Conservation (phyloP, 2,797 vertebrate species). For the Enteromius unitaeniatus region DNA sequence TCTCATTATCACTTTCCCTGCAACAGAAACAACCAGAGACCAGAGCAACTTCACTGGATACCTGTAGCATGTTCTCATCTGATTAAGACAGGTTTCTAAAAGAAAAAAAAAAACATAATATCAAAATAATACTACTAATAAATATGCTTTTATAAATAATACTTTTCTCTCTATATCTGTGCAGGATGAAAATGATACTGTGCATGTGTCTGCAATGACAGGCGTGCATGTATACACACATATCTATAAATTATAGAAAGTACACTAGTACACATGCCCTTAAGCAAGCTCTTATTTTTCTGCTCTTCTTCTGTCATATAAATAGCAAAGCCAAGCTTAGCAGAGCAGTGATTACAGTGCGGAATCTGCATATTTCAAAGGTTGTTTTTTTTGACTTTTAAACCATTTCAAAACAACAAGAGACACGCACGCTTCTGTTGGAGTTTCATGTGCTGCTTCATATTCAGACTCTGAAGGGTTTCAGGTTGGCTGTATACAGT, state of each 20-base stretch:
- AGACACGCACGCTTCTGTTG: neutral
- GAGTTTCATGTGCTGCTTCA: neutral
- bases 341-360: slow-evolving; percentile 41
- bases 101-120: too few relatives aligned
- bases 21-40: slow-evolving; percentile 65
- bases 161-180: neutral
- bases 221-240: neutral
- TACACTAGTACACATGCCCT: slow-evolving; percentile 28
- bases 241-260: slow-evolving; percentile 27
- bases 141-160: neutral
- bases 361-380: slow-evolving; percentile 44
- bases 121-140: too few relatives aligned
- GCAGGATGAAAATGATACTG: neutral
- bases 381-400: neutral
- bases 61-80: neutral
- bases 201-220: neutral
- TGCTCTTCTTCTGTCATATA: slow-evolving; percentile 31
- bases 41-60: slow-evolving; percentile 19
- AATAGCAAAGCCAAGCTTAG: slow-evolving; percentile 25
- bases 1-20: slow-evolving; percentile 80
- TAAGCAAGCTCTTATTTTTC: slow-evolving; percentile 32
- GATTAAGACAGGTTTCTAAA: neutral
- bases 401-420: slow-evolving; percentile 5
- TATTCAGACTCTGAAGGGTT: neutral
- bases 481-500: neutral